Evolutionary conservation across 1,140 invertebrate species (phyloP).

Genomic region (Drosophila mayri): DNA sequence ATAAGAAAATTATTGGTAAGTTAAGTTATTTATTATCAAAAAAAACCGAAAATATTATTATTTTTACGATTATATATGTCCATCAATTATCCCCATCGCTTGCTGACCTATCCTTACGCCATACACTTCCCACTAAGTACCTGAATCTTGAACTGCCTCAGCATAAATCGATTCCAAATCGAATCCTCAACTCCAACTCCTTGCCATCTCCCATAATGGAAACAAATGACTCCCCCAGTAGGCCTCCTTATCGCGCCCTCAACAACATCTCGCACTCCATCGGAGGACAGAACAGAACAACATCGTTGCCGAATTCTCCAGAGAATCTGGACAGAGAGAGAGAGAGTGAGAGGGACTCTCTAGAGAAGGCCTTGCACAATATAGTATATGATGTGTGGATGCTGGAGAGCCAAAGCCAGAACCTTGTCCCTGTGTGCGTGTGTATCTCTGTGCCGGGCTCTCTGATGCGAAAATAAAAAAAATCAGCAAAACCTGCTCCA

Average conservation of each 20-base stretch:
- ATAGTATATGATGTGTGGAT: slow-evolving; percentile 57
- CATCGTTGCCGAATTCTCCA: slow-evolving; percentile 57
- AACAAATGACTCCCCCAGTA: slow-evolving; percentile 51
- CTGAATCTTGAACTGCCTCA: background rate
- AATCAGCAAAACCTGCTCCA: slow-evolving; percentile 68
- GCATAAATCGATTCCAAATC: slow-evolving; percentile 12
- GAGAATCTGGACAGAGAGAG: slow-evolving; percentile 57
- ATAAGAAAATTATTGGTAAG: too few relatives aligned
- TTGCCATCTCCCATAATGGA: slow-evolving; percentile 31
- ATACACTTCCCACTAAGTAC: background rate
- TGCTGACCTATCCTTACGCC: slow-evolving; percentile 2
- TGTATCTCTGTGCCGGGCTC: slow-evolving; percentile 56
- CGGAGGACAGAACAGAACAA: slow-evolving; percentile 29
- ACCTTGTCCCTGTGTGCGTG: slow-evolving; percentile 16
- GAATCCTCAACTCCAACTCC: slow-evolving; percentile 7
- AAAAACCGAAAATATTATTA: too few relatives aligned
- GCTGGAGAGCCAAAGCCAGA: slow-evolving; percentile 40
- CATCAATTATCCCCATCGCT: background rate
- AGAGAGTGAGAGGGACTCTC: slow-evolving; percentile 12
- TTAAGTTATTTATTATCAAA: too few relatives aligned
- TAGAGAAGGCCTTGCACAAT: slow-evolving; percentile 51
- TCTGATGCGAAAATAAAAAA: slow-evolving; percentile 52
- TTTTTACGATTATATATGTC: background rate
- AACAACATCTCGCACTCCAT: slow-evolving; percentile 50
- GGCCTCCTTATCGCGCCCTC: slow-evolving; percentile 44